A percentile compares a stretch with the other conserved stretches of the same genome.
phyloP scores from a whole-genome alignment of 92 coral and sea anemone genomes.

The Pocillopora grandis region DNA sequence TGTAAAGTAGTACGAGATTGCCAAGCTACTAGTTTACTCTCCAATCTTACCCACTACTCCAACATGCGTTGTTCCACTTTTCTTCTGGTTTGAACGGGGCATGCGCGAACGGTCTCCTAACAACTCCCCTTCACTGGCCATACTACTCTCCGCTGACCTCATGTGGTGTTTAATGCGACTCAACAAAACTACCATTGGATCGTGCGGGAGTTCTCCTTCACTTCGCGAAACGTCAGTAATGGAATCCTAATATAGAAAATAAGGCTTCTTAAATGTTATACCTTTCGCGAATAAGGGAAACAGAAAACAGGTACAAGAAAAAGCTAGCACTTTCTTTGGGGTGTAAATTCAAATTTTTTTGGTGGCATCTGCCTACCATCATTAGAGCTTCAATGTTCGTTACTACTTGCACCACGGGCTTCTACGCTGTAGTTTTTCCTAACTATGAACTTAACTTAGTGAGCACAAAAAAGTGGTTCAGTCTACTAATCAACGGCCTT shows the following conservation, averaged over 20 bases:
- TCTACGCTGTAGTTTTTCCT: no score
- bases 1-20: not conserved
- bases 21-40: not conserved
- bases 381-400: no score
- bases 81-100: constrained; percentile 3
- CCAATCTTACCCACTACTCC: constrained; percentile 19
- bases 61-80: not conserved
- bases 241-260: constrained; percentile 61
- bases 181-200: constrained; percentile 65
- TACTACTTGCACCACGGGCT: no score
- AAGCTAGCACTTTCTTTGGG: no score
- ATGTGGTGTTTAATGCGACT: constrained; percentile 49
- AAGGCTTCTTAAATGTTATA: not conserved
- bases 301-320: not conserved
- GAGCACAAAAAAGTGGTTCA: no score
- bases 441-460: no score
- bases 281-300: not conserved
- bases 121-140: constrained; percentile 34
- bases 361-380: no score
- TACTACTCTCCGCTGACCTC: constrained; percentile 38
- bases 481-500: no score
- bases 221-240: constrained; percentile 71
- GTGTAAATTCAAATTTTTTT: no score
- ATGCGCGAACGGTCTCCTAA: constrained; percentile 23
- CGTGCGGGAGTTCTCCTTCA: constrained; percentile 82